A percentile compares a stretch with the other conserved stretches of the same genome.
Evolutionary conservation across 2,113 vertebrate species (phyloP).

Genomic region (Grammomys dolichurus): DNA sequence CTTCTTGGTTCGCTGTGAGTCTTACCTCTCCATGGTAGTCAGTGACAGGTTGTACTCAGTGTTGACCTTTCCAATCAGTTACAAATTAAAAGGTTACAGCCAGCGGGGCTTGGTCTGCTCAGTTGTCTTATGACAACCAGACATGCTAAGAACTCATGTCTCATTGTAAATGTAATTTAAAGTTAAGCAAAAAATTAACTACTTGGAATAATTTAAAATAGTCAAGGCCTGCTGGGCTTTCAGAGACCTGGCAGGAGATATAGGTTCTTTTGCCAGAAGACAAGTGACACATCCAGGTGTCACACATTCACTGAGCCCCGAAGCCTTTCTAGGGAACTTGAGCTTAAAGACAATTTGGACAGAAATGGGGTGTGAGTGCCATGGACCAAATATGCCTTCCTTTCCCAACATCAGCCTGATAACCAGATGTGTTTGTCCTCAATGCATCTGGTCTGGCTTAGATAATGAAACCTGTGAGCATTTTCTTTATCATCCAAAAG

Average conservation of each 20-base stretch:
- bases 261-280: background rate
- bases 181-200: conserved; percentile 57
- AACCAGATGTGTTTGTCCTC: background rate
- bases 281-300: background rate
- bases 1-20: background rate
- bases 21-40: background rate
- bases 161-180: conserved; percentile 66
- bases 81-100: background rate
- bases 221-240: background rate
- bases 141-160: conserved; percentile 45
- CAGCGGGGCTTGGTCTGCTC: background rate
- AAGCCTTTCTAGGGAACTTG: background rate
- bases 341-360: background rate
- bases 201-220: conserved; percentile 10
- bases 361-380: background rate
- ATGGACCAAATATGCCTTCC: background rate
- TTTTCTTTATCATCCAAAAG: background rate
- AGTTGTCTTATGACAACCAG: background rate
- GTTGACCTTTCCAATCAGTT: conserved; percentile 9
- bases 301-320: background rate
- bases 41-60: background rate
- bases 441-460: background rate
- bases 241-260: background rate
- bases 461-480: background rate
- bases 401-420: background rate